Conservation (phyloP, 2,113 vertebrate species). For the Helogale parvula region DNA sequence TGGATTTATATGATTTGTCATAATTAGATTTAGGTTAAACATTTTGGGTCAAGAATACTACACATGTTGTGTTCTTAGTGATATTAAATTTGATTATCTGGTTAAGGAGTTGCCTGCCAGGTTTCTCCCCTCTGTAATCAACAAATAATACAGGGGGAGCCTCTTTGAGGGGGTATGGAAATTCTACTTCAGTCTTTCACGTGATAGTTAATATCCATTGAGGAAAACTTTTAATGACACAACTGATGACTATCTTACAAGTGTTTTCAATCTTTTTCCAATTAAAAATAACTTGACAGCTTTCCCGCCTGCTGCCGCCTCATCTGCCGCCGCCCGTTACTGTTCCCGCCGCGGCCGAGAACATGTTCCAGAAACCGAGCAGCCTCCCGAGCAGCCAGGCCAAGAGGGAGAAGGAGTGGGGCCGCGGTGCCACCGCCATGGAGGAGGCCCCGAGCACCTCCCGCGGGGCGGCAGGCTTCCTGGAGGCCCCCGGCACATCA, state of each 20-base stretch:
- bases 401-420: neutral
- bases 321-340: rapidly evolving
- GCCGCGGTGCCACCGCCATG: neutral
- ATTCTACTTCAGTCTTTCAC: constrained; percentile 1
- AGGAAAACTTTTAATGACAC: constrained; percentile 53
- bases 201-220: neutral
- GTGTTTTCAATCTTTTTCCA: constrained; percentile 32
- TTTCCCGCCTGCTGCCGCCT: too few species aligned
- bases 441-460: constrained; percentile 47
- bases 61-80: neutral
- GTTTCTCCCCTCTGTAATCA: neutral
- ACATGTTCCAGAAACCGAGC: constrained; percentile 53
- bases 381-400: neutral
- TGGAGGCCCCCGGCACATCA: neutral
- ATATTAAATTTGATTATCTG: neutral
- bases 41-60: neutral
- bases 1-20: constrained; percentile 25
- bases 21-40: neutral
- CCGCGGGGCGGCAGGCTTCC: neutral
- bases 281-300: neutral
- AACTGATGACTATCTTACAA: constrained; percentile 31
- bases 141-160: neutral
- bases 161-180: neutral
- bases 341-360: rapidly evolving
- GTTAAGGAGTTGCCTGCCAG: neutral